These are phyloP conservation scores for Probaryconus sp. DNA, from an alignment of 1,140 invertebrate genomes.

Conservation along the genomic window DNA sequence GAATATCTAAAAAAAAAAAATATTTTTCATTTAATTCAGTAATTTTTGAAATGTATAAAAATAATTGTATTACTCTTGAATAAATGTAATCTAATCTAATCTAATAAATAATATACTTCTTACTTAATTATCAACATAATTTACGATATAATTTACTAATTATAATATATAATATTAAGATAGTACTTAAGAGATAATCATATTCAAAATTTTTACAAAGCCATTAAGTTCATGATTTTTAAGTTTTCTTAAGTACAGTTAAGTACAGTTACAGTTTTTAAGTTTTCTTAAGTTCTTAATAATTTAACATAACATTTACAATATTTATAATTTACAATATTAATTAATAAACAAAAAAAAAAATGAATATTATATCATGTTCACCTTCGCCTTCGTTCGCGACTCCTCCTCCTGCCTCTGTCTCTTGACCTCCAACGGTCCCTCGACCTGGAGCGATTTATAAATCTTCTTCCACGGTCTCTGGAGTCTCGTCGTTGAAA, in stretches of 20 bases:
- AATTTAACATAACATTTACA: no score
- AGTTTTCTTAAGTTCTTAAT: no score
- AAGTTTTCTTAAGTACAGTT: no score
- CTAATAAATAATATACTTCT: no score
- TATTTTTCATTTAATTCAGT: not conserved
- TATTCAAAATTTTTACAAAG: no score
- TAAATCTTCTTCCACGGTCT: conserved; percentile 63
- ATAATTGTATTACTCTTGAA: not conserved
- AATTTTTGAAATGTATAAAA: not conserved
- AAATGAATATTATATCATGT: not conserved
- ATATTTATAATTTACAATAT: not conserved
- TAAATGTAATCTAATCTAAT: no score
- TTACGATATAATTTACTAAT: no score
- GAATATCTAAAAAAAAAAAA: conserved; percentile 65
- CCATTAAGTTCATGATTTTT: no score
- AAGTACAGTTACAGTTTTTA: no score
- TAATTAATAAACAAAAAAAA: not conserved
- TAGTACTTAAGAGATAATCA: no score
- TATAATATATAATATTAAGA: no score
- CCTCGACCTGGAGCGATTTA: conserved; percentile 66
- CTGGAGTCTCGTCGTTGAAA: conserved; percentile 62
- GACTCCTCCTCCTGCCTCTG: conserved; percentile 62
- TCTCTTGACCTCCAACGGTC: conserved; percentile 68
- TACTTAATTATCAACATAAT: no score
- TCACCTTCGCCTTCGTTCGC: conserved; percentile 65